Evolutionary conservation across 2,888 invertebrate species (phyloP), one percentile per base, ranked within the genome.

Genomic region (Boloria euphrosyne): DNA sequence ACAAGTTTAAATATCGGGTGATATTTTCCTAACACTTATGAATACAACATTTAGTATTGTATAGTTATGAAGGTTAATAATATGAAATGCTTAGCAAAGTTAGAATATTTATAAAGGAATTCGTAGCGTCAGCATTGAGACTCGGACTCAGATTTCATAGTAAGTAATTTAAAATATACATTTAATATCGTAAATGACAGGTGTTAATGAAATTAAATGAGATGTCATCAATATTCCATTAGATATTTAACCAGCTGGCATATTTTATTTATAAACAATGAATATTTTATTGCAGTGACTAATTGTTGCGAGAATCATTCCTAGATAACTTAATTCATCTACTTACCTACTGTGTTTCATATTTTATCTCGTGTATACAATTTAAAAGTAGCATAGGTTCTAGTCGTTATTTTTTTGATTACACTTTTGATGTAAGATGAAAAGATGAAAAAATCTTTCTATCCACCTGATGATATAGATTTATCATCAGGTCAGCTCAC

Each of bases 51-150:
- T 49, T 49, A 49, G 16, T 49, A n/a, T n/a, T n/a, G 7, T 4
- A 47, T n/a, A 16, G 0, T 14, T 2, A 7, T 16, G 10, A 31
- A 27, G 46, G 47, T 53, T 38, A n/a, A n/a, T n/a, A n/a, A 53
- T 76, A 80, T 82, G 78, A 65, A 67, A 68, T 81, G n/a, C n/a
- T n/a, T n/a, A 80, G 75, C 82, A 72, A 71, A 66, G 47, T 59
- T 67, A 65, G 67, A 55, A 67, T 72, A 71, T 73, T 71, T 76
- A 62, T 63, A 61, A 49, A 22, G 57, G 67, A 69, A 65, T 75
- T 71, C 57, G 71, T 71, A 72, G 66, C 43, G 66, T 68, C 66
- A 64, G 62, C 65, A 50, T 65, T 51, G 46, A 54, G 52, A 65
- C 59, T 57, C n/a, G 53, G 60, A 60, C 38, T 67, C 55, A 62